Conservation (phyloP, 2,888 invertebrate species). For the Melanostoma mellinum region DNA sequence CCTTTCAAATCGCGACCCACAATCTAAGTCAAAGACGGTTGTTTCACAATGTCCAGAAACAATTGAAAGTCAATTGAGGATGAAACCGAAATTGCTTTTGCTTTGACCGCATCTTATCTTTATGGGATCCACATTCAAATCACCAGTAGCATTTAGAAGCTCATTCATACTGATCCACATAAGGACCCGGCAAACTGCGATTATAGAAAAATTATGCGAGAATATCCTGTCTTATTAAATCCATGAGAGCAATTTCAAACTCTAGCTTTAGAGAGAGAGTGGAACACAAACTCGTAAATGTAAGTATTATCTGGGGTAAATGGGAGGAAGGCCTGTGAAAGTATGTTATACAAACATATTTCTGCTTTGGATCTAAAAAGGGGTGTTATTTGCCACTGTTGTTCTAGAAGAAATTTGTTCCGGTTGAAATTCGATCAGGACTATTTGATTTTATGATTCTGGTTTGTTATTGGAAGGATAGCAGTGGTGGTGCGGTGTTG, state of each 20-base stretch:
- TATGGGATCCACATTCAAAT: slow-evolving; percentile 75
- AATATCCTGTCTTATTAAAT: slow-evolving; percentile 74
- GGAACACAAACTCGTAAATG: slow-evolving; percentile 56
- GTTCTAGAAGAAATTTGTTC: slow-evolving; percentile 61
- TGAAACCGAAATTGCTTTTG: slow-evolving; percentile 74
- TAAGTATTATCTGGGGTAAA: slow-evolving; percentile 19
- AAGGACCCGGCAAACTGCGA: slow-evolving; percentile 71
- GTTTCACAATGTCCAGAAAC: slow-evolving; percentile 58
- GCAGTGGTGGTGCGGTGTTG: background rate
- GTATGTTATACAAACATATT: slow-evolving; percentile 11
- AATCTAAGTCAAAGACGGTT: slow-evolving; percentile 56
- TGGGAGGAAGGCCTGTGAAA: slow-evolving; percentile 1
- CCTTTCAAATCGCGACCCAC: slow-evolving; percentile 56
- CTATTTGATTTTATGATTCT: slow-evolving; percentile 72
- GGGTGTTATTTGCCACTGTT: slow-evolving; percentile 38
- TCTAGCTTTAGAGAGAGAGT: slow-evolving; percentile 38
- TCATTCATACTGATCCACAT: slow-evolving; percentile 74
- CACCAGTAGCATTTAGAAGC: slow-evolving; percentile 72
- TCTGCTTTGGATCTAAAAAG: slow-evolving; percentile 35
- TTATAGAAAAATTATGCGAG: slow-evolving; percentile 76
- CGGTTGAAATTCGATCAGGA: slow-evolving; percentile 73
- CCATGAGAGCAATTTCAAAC: slow-evolving; percentile 66
- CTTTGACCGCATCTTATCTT: slow-evolving; percentile 76
- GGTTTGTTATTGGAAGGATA: slow-evolving; percentile 50
- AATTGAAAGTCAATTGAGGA: slow-evolving; percentile 75